A percentile compares a stretch with the other conserved stretches of the same genome.
Evolutionary conservation across 2,888 invertebrate species (phyloP).

Genomic region (Agrotis clavis): DNA sequence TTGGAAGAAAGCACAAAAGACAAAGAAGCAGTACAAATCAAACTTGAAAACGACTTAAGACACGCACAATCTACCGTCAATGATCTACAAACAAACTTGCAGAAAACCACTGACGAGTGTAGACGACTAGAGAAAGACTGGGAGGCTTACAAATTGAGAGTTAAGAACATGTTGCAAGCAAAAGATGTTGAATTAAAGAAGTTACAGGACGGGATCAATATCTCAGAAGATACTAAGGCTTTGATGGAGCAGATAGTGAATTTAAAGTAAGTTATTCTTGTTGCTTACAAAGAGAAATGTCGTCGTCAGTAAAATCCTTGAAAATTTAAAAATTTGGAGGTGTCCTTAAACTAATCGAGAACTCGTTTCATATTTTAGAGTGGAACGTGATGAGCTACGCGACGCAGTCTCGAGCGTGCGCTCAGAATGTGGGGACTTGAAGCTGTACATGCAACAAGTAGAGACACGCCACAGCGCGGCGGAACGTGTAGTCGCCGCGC

Average conservation of each 20-base stretch:
- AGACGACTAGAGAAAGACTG: conserved; percentile 83
- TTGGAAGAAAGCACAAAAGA: conserved; percentile 70
- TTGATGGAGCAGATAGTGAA: conserved; percentile 80
- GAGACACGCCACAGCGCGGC: conserved; percentile 74
- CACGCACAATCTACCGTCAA: conserved; percentile 80
- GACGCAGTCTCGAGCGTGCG: conserved; percentile 70
- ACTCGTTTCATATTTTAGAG: conserved; percentile 54
- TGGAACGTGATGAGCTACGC: conserved; percentile 80
- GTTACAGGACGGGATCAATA: conserved; percentile 76
- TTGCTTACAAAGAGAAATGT: not conserved
- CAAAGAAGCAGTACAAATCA: conserved; percentile 70
- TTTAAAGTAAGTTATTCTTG: conserved; percentile 77
- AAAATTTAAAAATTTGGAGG: no score
- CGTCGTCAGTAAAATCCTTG: no score
- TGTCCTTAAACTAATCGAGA: no score
- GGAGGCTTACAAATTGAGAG: conserved; percentile 86
- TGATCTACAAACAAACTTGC: conserved; percentile 77
- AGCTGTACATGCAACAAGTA: conserved; percentile 71
- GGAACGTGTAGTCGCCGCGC: conserved; percentile 79
- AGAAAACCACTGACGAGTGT: conserved; percentile 80
- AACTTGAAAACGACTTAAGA: conserved; percentile 81
- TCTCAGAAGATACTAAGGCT: conserved; percentile 80
- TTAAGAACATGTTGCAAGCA: conserved; percentile 83
- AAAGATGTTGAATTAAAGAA: conserved; percentile 84
- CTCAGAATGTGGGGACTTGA: conserved; percentile 76